A percentile compares a stretch with the other conserved stretches of the same genome.
Conservation (phyloP, 2,797 vertebrate species). For the Rhincodon typus region DNA sequence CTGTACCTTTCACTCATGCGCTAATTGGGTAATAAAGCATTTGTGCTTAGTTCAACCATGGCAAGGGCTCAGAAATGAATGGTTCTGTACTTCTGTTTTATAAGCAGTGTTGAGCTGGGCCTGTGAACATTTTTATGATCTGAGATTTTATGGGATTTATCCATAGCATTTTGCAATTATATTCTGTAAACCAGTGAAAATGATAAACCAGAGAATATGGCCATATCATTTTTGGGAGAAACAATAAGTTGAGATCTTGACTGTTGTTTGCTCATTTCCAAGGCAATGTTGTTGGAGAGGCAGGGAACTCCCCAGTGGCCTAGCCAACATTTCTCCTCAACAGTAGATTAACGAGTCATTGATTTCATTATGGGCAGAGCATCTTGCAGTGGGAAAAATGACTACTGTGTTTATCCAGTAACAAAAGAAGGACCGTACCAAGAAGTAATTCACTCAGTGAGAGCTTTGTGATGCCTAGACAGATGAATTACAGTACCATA, state of each 20-base stretch:
- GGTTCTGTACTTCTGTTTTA: background rate
- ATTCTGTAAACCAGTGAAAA: background rate
- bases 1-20: background rate
- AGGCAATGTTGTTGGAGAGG: background rate
- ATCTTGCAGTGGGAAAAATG: background rate
- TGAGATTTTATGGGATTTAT: background rate
- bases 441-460: background rate
- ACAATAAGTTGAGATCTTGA: background rate
- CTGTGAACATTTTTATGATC: background rate
- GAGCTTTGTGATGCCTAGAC: background rate
- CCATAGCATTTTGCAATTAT: background rate
- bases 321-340: background rate
- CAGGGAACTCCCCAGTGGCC: background rate
- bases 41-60: slow-evolving; percentile 49
- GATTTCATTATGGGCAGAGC: background rate
- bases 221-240: background rate
- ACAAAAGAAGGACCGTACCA: background rate
- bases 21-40: background rate
- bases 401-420: background rate
- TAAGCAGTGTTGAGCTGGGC: background rate
- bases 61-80: background rate
- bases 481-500: background rate
- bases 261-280: background rate
- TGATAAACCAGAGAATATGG: background rate
- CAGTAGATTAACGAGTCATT: background rate